phyloP scores from a whole-genome alignment of 1,140 invertebrate species.

The Brachionus rubens region DNA sequence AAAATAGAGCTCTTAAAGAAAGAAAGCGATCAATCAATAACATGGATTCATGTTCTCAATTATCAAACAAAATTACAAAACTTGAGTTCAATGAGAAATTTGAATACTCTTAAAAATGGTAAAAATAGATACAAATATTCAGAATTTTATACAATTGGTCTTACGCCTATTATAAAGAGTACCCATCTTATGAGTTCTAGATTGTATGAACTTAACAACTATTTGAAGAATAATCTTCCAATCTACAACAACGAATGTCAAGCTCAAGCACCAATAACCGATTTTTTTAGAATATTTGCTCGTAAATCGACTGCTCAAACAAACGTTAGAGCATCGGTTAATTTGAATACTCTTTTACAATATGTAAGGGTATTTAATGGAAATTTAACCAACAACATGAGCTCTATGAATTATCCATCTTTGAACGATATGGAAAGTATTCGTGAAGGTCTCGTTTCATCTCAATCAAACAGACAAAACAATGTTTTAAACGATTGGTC shows the following conservation, averaged over 20 bases:
- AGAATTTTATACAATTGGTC: slow-evolving; percentile 35
- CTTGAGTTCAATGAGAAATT: slow-evolving; percentile 34
- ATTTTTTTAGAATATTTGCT: slow-evolving; percentile 26
- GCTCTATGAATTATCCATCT: background rate
- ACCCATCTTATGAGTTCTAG: slow-evolving; percentile 9
- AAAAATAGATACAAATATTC: slow-evolving; percentile 34
- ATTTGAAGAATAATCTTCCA: background rate
- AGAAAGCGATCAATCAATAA: slow-evolving; percentile 32
- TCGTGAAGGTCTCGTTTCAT: slow-evolving; percentile 1
- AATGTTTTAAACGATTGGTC: slow-evolving; percentile 12
- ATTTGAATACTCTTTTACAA: background rate
- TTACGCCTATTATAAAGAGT: background rate
- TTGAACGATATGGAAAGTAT: slow-evolving; percentile 24
- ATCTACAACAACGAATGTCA: background rate
- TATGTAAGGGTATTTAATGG: slow-evolving; percentile 21
- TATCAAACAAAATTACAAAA: slow-evolving; percentile 36
- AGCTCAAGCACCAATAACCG: background rate
- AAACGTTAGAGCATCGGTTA: background rate
- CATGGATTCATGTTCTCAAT: slow-evolving; percentile 44
- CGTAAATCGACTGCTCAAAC: slow-evolving; percentile 17
- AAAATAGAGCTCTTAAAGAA: slow-evolving; percentile 2
- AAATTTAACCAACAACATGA: slow-evolving; percentile 10
- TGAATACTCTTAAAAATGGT: slow-evolving; percentile 23
- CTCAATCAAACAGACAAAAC: slow-evolving; percentile 6
- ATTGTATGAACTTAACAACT: background rate